Conservation (phyloP, 1,140 invertebrate species). For the Mylabris phalerata region DNA sequence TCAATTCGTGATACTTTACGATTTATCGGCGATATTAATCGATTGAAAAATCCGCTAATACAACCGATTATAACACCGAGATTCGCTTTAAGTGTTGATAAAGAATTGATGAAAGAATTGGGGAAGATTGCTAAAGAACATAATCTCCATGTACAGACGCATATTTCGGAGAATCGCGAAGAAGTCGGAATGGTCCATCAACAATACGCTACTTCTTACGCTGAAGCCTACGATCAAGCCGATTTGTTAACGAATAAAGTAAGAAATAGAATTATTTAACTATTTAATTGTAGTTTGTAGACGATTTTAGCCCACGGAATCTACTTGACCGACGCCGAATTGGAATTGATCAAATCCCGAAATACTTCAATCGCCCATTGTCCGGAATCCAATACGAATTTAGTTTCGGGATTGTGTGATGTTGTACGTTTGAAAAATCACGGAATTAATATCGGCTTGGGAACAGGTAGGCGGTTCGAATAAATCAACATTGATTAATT, state of each 20-base stretch:
- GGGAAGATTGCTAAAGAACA: constrained; percentile 61
- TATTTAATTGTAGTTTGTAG: constrained; percentile 40
- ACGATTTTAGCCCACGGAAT: constrained; percentile 78
- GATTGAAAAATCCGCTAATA: constrained; percentile 2
- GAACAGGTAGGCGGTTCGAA: constrained; percentile 58
- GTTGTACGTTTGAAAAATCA: constrained; percentile 56
- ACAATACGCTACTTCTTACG: constrained; percentile 57
- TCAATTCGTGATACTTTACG: constrained; percentile 52
- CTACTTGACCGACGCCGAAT: constrained; percentile 64
- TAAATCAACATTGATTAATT: not conserved
- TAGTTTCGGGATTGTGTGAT: constrained; percentile 80
- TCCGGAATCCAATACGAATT: constrained; percentile 75
- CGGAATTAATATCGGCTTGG: constrained; percentile 72
- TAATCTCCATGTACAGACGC: constrained; percentile 72
- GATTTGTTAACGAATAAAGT: constrained; percentile 69
- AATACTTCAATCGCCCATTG: constrained; percentile 73
- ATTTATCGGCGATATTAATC: constrained; percentile 60
- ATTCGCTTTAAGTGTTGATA: constrained; percentile 75
- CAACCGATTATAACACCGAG: constrained; percentile 76
- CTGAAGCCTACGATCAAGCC: constrained; percentile 67
- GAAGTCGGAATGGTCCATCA: constrained; percentile 63
- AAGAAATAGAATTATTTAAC: constrained; percentile 20
- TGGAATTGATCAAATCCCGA: constrained; percentile 54
- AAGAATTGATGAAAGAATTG: constrained; percentile 61
- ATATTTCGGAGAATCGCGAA: constrained; percentile 71